These are phyloP conservation scores for Plutomurus gul DNA, from an alignment of 1,140 invertebrate species.

Conservation along the genomic window DNA sequence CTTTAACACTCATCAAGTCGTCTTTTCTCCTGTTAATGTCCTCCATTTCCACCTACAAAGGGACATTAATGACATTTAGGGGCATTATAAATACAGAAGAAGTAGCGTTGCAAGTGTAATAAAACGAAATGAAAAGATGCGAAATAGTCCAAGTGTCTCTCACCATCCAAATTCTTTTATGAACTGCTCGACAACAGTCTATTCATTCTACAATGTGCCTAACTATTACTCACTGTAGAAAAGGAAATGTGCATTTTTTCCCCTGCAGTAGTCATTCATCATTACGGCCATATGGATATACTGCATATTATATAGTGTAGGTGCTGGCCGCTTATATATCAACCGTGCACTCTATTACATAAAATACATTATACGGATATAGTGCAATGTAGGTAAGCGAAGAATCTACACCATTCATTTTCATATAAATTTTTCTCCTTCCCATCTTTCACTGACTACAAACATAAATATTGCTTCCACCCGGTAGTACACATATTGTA, in stretches of 20 bases:
- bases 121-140: conserved; percentile 28
- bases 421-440: neutral
- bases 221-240: neutral
- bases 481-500: neutral
- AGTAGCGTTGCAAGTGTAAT: conserved; percentile 13
- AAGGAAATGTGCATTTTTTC: neutral
- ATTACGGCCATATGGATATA: neutral
- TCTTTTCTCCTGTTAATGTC: neutral
- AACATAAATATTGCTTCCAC: neutral
- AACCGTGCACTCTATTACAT: neutral
- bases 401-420: neutral
- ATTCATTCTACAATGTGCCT: too few species aligned
- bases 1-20: conserved; percentile 8
- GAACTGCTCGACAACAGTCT: neutral
- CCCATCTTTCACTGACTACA: neutral
- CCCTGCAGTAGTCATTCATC: conserved; percentile 9
- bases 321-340: too few species aligned
- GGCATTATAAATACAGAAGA: conserved; percentile 1
- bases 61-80: conserved; percentile 27
- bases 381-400: neutral
- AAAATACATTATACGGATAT: neutral
- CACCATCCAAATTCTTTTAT: neutral
- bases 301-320: too few species aligned
- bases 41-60: neutral
- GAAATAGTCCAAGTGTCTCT: neutral